Evolutionary conservation across 2,888 invertebrate species (phyloP).

Genomic region (Cheilosia impressa): DNA sequence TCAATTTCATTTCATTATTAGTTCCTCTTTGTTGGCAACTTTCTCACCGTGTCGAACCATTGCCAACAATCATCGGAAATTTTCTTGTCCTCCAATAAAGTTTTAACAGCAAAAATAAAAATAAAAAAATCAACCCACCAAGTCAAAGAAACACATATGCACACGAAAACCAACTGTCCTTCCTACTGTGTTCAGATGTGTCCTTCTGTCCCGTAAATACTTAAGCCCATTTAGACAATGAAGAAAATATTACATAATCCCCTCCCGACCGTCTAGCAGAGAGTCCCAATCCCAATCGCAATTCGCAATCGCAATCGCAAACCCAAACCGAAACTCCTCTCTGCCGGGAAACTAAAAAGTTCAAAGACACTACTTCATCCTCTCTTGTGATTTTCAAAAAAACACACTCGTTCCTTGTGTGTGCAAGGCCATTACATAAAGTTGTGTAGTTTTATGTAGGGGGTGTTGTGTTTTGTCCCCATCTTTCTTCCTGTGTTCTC

Average conservation of each 20-base stretch:
- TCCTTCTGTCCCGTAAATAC: slow-evolving; percentile 48
- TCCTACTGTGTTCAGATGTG: slow-evolving; percentile 2
- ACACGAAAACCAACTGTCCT: slow-evolving; percentile 19
- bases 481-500: slow-evolving; percentile 46
- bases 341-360: slow-evolving; percentile 14
- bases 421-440: slow-evolving; percentile 40
- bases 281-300: neutral
- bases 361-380: slow-evolving; percentile 43
- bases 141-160: slow-evolving; percentile 1
- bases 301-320: too few relatives aligned
- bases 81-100: slow-evolving; percentile 14
- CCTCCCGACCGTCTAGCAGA: neutral
- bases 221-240: slow-evolving; percentile 66
- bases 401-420: slow-evolving; percentile 14
- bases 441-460: slow-evolving; percentile 16
- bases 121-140: neutral
- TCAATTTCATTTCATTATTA: slow-evolving; percentile 33
- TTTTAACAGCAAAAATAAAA: slow-evolving; percentile 3
- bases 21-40: slow-evolving; percentile 17
- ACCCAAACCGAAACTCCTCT: neutral
- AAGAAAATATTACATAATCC: slow-evolving; percentile 50
- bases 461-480: slow-evolving; percentile 11
- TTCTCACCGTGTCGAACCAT: neutral
- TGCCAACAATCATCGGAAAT: neutral
- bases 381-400: slow-evolving; percentile 20